Percentiles rank a stretch among this genome's conserved stretches.
Evolutionary conservation across 2,888 invertebrate genomes (phyloP).

Genomic region (Venusia cambrica): DNA sequence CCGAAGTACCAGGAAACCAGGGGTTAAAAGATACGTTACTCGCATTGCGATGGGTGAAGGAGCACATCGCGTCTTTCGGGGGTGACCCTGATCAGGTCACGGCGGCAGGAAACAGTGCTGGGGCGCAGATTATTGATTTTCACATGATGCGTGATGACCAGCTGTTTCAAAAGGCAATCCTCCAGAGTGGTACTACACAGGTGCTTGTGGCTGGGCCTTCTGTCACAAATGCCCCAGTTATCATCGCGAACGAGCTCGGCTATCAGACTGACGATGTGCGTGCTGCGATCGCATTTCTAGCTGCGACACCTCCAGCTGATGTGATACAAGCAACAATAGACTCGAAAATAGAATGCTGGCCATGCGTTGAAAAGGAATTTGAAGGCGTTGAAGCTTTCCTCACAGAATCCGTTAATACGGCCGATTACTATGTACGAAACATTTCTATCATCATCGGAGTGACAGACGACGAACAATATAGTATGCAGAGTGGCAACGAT

Average conservation of each 20-base stretch:
- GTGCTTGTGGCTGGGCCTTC: slow-evolving; percentile 18
- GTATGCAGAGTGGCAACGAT: slow-evolving; percentile 12
- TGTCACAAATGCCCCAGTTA: slow-evolving; percentile 29
- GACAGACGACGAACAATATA: slow-evolving; percentile 33
- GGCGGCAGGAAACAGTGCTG: slow-evolving; percentile 51
- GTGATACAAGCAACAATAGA: slow-evolving; percentile 34
- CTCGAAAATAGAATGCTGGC: slow-evolving; percentile 28
- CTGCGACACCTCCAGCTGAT: slow-evolving; percentile 24
- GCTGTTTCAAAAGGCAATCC: slow-evolving; percentile 40
- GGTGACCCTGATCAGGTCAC: slow-evolving; percentile 50
- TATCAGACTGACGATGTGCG: slow-evolving; percentile 33
- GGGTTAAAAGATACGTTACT: too few species aligned
- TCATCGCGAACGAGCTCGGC: slow-evolving; percentile 38
- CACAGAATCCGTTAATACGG: slow-evolving; percentile 26
- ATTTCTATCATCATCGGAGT: slow-evolving; percentile 40
- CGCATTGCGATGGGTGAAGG: slow-evolving; percentile 51
- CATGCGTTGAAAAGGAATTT: slow-evolving; percentile 41
- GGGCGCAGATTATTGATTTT: slow-evolving; percentile 44
- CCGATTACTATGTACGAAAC: slow-evolving; percentile 27
- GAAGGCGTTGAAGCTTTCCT: slow-evolving; percentile 39
- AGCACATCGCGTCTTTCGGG: slow-evolving; percentile 52
- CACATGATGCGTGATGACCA: slow-evolving; percentile 38
- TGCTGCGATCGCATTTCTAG: slow-evolving; percentile 41
- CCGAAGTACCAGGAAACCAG: too few species aligned
- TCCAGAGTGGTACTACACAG: slow-evolving; percentile 44